phyloP scores from a whole-genome alignment of 1,140 invertebrate species.

The Drosophila melanica region DNA sequence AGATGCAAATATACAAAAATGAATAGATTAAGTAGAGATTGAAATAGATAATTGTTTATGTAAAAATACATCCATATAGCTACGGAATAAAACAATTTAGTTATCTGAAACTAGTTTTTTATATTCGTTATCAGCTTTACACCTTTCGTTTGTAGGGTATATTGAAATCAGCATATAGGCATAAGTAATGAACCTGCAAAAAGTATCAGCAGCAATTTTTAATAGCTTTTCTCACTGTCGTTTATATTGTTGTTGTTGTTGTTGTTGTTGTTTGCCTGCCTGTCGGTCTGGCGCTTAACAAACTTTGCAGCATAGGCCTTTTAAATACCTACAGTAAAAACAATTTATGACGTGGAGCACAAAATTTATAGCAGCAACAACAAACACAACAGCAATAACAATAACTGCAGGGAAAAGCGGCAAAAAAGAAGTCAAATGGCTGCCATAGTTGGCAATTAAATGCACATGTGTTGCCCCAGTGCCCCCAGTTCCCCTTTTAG shows the following conservation, averaged over 20 bases:
- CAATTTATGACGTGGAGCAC: constrained; percentile 34
- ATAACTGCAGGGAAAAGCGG: constrained; percentile 14
- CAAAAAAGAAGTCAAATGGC: constrained; percentile 41
- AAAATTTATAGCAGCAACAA: constrained; percentile 37
- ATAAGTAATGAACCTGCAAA: constrained; percentile 18
- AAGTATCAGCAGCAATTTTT: constrained; percentile 26
- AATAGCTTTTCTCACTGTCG: constrained; percentile 33
- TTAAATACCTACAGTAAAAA: constrained; percentile 31
- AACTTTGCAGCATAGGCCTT: constrained; percentile 33
- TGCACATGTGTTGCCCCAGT: constrained; percentile 38
- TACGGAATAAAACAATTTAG: no score
- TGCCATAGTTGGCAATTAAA: constrained; percentile 50
- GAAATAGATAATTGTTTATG: no score
- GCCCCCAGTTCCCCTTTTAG: no score
- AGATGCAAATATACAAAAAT: no score
- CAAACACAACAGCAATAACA: constrained; percentile 12
- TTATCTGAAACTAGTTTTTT: not conserved
- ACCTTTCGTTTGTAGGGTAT: constrained; percentile 2
- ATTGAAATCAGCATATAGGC: not conserved
- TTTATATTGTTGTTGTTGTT: constrained; percentile 9
- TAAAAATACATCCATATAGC: no score
- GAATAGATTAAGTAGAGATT: no score
- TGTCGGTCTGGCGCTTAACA: constrained; percentile 13
- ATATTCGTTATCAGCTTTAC: not conserved
- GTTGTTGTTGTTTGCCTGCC: constrained; percentile 3